Base-by-base conservation (phyloP, 2,113 vertebrate species). In the Lipotes vexillifer region DNA sequence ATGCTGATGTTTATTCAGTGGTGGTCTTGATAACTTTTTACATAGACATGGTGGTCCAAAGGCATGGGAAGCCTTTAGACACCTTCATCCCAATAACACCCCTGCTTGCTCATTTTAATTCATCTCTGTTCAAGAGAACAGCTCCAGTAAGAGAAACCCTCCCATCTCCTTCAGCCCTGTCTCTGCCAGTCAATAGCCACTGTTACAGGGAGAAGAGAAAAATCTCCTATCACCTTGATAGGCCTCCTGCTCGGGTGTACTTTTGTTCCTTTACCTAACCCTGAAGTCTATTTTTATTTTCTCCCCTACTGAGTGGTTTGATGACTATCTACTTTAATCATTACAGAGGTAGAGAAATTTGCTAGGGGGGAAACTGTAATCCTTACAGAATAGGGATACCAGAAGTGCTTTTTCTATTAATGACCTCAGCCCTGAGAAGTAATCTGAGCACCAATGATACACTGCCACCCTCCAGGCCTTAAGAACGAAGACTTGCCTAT, bases 221-320 rank as follows among this genome's bases (percentile, higher is more conserved):
- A 86, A 18, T 82, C 61, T 80, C 25, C 57, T 18, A 41, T 44
- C 78, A 93, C 87, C n/a, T 75, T 65, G 85, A 36, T 33, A 46
- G 88, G 66, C 18, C 75, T 90, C 81, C 90, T 87, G 55, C 90
- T 55, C 41, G 68, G 87, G 90, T 97, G 90, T 96, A 97, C 88
- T 97, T 96, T 96, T 94, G 57, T 96, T 98, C 77, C 93, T 97
- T 95, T 97, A 97, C 95, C 95, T 89, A 96, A 33, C 93, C 80
- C 97, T 98, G 94, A 98, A 97, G 65, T 66, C 98, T 95, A 77
- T 93, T 88, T 98, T 98, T 98, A 96, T 96, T 98, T 97, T 92
- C 95, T 97, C 61, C 69, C 93, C 97, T 96, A 88, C 89, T 85
- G 96, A 92, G 96, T 97, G 97, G 92, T 95, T 97, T 95, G 85